Base-by-base conservation (phyloP, 2,113 vertebrate genomes). In the Pachycephala philippinensis region DNA sequence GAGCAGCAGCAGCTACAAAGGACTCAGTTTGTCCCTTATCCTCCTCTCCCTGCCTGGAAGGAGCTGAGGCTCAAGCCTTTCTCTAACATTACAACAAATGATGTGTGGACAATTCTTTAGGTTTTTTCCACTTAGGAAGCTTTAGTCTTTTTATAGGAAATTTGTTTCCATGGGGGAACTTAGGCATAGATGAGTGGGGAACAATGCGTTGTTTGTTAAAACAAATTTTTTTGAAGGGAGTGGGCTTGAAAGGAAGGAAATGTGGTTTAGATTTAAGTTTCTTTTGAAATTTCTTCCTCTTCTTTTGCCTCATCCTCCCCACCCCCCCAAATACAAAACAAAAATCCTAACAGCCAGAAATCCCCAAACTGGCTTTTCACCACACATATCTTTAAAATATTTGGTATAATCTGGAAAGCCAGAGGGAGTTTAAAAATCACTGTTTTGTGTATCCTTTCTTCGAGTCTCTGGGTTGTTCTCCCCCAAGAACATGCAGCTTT, bases 161-260 rank as follows among this genome's bases (percentile, higher is more conserved):
- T 61, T 42, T 70, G 63, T 95, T 95, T 93, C 85, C 49, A 72
- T 80, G 93, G 74, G 42, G 91, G 53, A 81, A 33, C 37, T 65
- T 75, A 7, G 70, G 72, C 85, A 65, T 81, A 59, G 89, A 79
- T 93, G 89, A 97, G 87, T 77, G 71, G 44, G 75, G 80, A 96
- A 92, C 87, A 94, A 94, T 93, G 77, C 39, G 42, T 53, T 89
- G 66, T 91, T 96, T 92, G 87, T 90, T 92, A 87, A 93, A 91
- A 77, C 5, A 31, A 68, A 18, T 42, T 45, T 94, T 93, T 94
- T 91, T 78, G 8, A 75, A 91, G 83, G 90, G 93, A 94, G 86
- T 87, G 92, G 83, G 93, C 64, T 96, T 96, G 56, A 72, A 75
- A 90, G 93, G 91, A 94, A 93, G 95, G 94, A 97, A 97, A 87